Evolutionary conservation across 2,888 invertebrate species (phyloP).

Genomic region (Perithous albicinctus): DNA sequence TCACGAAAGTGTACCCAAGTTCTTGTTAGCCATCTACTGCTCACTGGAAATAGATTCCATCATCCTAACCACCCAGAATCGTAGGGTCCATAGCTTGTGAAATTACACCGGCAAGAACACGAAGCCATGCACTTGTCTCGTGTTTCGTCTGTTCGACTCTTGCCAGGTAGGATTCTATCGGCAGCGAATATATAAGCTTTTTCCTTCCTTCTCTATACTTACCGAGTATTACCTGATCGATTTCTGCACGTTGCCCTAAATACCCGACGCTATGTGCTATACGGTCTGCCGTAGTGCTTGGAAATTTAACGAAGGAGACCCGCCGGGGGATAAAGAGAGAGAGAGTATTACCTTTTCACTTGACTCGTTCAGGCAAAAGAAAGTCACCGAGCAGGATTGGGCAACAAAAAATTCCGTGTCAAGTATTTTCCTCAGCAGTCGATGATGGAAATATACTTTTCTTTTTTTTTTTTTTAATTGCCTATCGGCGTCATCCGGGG

Average conservation of each 20-base stretch:
- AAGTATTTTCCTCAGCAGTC: neutral
- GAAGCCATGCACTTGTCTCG: conserved; percentile 26
- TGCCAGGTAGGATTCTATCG: neutral
- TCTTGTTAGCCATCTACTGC: neutral
- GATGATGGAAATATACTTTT: too few species aligned
- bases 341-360: neutral
- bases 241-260: conserved; percentile 71
- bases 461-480: too few species aligned
- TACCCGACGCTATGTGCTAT: conserved; percentile 59
- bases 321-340: neutral
- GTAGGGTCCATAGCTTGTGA: conserved; percentile 24
- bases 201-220: conserved; percentile 65
- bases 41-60: neutral
- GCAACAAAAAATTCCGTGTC: neutral
- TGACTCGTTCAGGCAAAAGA: neutral
- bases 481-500: too few species aligned
- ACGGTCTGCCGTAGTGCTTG: neutral
- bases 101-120: conserved; percentile 51
- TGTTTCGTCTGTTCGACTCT: conserved; percentile 9
- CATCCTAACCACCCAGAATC: conserved; percentile 36
- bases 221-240: conserved; percentile 70
- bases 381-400: neutral
- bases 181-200: conserved; percentile 3
- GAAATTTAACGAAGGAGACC: conserved; percentile 22
- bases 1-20: neutral